Base-by-base conservation (phyloP, 2,113 vertebrate genomes). In the Acrocephalus kingi region DNA sequence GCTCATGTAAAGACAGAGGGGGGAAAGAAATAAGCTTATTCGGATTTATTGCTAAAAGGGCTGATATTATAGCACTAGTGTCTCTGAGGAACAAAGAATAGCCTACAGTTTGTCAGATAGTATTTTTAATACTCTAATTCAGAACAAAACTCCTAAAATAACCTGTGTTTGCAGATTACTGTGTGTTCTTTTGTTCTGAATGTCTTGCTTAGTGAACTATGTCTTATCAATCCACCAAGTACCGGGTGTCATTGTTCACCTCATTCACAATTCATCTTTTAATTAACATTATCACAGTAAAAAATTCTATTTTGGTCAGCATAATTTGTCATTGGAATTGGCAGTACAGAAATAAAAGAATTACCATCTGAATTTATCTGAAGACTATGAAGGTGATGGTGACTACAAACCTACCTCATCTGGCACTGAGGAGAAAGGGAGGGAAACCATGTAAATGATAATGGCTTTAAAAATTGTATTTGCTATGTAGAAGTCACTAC, bases 251-350 rank as follows among this genome's bases (percentile, higher is more conserved):
- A 94, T 93, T 88, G 90, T 96, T 96, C 94, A 94, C 93, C 92
- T 97, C 95, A 96, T 96, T 96, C 93, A 96, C 90, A 97, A 96
- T 97, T 97, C 90, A 96, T 96, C 92, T 94, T 96, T 96, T 96
- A 96, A 97, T 97, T 97, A 96, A 96, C 82, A 92, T 94, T 94
- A 96, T 96, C 94, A 92, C 82, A 80, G 93, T 85, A 69, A 94
- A 94, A 95, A 95, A 93, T 93, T 96, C 95, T 96, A 97, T 96
- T 95, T 93, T 90, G 93, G 93, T 95, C 92, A 96, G 93, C 75
- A 45, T 91, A 90, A 96, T 96, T 88, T 96, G 56, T 96, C 93
- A 92, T 20, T 96, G 72, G 51, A 94, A 93, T 91, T 80, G 82
- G 74, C 95, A 96, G 71, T 52, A 93, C 90, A 93, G 95, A 92